Percentiles rank a stretch among this genome's conserved stretches.
These are phyloP conservation scores for Lepeophtheirus salmonis DNA, from an alignment of 1,140 invertebrate species.

Conservation along the genomic window DNA sequence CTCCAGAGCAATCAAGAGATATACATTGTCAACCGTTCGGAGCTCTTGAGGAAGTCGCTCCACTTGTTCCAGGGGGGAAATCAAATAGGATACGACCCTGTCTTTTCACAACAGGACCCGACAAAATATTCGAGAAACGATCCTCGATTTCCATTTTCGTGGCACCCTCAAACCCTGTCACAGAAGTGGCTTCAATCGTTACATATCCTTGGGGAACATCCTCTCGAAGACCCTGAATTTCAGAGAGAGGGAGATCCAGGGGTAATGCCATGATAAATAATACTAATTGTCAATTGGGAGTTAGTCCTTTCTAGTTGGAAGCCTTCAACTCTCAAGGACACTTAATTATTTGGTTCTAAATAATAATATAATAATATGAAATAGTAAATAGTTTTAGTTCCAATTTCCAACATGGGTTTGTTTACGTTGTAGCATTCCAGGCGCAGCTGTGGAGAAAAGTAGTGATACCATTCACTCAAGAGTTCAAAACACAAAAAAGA, in stretches of 20 bases:
- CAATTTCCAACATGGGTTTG: no score
- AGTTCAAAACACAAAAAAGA: no score
- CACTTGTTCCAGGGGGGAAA: not conserved
- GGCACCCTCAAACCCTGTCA: not conserved
- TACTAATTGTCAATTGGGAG: no score
- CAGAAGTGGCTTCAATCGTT: not conserved
- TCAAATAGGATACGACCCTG: not conserved
- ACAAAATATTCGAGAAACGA: not conserved
- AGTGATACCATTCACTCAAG: no score
- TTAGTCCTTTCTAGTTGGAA: no score
- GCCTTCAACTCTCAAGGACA: no score
- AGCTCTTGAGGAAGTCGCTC: not conserved
- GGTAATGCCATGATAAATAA: not conserved
- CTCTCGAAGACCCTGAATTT: not conserved
- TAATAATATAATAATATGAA: no score
- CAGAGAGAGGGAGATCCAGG: not conserved
- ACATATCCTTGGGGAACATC: not conserved
- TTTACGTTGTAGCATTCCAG: no score
- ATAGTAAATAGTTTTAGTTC: no score
- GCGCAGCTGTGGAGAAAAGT: no score
- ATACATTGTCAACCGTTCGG: not conserved
- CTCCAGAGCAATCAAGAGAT: not conserved
- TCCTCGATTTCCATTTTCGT: not conserved
- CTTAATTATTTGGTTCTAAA: no score
- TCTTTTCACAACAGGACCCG: not conserved